Percentiles rank a stretch among this genome's conserved stretches.
Evolutionary conservation across 2,113 vertebrate species (phyloP).

Genomic region (Pluvianellus socialis): DNA sequence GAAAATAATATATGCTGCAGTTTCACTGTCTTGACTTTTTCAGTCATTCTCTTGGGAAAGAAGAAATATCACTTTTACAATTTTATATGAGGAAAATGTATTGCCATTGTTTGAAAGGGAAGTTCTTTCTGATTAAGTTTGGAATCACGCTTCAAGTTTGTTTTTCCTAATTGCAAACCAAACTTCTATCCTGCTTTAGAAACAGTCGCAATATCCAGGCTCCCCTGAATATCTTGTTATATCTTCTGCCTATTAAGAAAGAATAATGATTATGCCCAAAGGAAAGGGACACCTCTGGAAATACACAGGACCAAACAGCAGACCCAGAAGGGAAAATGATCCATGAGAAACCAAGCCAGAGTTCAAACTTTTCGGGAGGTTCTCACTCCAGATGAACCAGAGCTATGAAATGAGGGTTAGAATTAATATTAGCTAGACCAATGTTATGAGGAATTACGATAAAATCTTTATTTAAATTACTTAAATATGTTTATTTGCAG

Average conservation of each 20-base stretch:
- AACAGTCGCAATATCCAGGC: background rate
- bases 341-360: background rate
- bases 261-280: background rate
- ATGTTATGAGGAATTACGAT: background rate
- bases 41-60: background rate
- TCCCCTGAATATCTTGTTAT: background rate
- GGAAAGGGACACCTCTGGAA: background rate
- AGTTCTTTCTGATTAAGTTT: background rate
- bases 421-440: background rate
- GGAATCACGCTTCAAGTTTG: background rate
- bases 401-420: background rate
- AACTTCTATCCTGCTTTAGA: background rate
- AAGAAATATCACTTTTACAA: background rate
- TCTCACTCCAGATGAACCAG: background rate
- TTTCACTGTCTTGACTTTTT: background rate
- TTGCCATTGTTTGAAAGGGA: background rate
- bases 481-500: background rate
- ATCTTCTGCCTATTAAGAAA: background rate
- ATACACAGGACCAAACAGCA: background rate
- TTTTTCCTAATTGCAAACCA: background rate
- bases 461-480: background rate
- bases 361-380: background rate
- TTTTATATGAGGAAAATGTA: background rate
- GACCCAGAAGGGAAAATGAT: background rate
- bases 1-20: background rate